These are phyloP conservation scores for Drosophila dunni DNA, from an alignment of 1,140 invertebrate species.

Conservation along the genomic window DNA sequence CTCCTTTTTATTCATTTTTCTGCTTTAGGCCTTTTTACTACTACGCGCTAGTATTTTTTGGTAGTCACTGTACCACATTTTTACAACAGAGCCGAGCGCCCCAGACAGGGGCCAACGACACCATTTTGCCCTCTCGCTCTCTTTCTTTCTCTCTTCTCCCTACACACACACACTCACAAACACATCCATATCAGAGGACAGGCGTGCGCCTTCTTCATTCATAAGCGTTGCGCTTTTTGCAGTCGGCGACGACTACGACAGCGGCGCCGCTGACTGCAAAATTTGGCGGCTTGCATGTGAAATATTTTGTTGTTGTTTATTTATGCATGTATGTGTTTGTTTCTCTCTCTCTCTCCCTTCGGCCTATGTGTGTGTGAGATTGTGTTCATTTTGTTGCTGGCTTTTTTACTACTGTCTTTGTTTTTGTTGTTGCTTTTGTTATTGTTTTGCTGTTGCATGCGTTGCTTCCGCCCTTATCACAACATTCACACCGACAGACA, in stretches of 20 bases:
- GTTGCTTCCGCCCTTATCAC: slow-evolving; percentile 53
- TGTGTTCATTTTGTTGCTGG: slow-evolving; percentile 19
- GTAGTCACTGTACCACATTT: slow-evolving; percentile 80
- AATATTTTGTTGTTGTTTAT: slow-evolving; percentile 31
- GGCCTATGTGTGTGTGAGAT: neutral
- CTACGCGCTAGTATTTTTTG: slow-evolving; percentile 72
- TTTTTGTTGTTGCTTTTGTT: slow-evolving; percentile 31
- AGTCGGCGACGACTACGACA: slow-evolving; percentile 18
- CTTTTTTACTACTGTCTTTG: slow-evolving; percentile 27
- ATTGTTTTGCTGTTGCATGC: slow-evolving; percentile 53
- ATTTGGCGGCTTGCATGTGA: slow-evolving; percentile 50
- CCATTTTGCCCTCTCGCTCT: slow-evolving; percentile 45
- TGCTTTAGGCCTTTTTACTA: slow-evolving; percentile 61
- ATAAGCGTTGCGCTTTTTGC: slow-evolving; percentile 54
- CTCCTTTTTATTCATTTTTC: slow-evolving; percentile 4
- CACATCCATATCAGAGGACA: slow-evolving; percentile 16
- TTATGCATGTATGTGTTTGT: slow-evolving; percentile 2
- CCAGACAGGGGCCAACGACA: slow-evolving; percentile 78
- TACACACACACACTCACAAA: slow-evolving; percentile 16
- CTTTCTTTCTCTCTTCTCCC: slow-evolving; percentile 17
- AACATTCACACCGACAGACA: slow-evolving; percentile 19
- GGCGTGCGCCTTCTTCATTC: slow-evolving; percentile 57
- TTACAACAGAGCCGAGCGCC: slow-evolving; percentile 58
- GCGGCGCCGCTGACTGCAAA: slow-evolving; percentile 42
- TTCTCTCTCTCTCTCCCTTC: neutral